phyloP scores from a whole-genome alignment of 2,888 invertebrate genomes.

The Ochropleura leucogaster region DNA sequence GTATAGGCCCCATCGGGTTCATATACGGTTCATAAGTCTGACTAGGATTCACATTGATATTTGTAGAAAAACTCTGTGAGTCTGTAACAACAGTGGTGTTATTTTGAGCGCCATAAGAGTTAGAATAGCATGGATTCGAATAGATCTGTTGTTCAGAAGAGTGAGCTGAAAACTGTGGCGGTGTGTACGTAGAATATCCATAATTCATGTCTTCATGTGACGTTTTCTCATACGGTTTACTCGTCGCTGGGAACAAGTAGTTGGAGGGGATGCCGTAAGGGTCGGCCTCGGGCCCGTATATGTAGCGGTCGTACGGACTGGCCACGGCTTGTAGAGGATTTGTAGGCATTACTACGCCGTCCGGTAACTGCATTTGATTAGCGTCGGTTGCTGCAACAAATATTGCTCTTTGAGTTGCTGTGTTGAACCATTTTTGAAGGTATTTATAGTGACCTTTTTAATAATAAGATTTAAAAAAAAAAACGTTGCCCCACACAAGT shows the following conservation, averaged over 20 bases:
- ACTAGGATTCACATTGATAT: constrained; percentile 40
- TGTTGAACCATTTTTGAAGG: background rate
- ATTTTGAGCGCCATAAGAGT: constrained; percentile 70
- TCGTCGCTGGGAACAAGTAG: constrained; percentile 75
- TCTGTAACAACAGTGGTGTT: constrained; percentile 79
- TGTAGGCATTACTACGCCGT: constrained; percentile 79
- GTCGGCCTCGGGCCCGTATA: constrained; percentile 77
- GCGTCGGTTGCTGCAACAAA: constrained; percentile 83
- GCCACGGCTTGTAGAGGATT: constrained; percentile 70
- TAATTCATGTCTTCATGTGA: constrained; percentile 74
- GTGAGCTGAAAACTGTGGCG: constrained; percentile 79
- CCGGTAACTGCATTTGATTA: constrained; percentile 81
- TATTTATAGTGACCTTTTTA: no score
- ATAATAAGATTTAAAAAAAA: no score
- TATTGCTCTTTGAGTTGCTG: constrained; percentile 12
- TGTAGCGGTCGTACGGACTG: constrained; percentile 79
- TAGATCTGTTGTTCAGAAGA: constrained; percentile 79
- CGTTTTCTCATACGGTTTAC: constrained; percentile 77
- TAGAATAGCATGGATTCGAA: constrained; percentile 82
- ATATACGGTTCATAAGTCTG: constrained; percentile 57
- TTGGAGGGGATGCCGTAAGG: constrained; percentile 73
- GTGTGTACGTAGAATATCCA: constrained; percentile 81
- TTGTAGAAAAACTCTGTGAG: constrained; percentile 70
- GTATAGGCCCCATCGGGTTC: constrained; percentile 70
- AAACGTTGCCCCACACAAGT: no score